These are phyloP conservation scores for Phocides pigmalion DNA, from an alignment of 1,140 invertebrate species.

Conservation along the genomic window DNA sequence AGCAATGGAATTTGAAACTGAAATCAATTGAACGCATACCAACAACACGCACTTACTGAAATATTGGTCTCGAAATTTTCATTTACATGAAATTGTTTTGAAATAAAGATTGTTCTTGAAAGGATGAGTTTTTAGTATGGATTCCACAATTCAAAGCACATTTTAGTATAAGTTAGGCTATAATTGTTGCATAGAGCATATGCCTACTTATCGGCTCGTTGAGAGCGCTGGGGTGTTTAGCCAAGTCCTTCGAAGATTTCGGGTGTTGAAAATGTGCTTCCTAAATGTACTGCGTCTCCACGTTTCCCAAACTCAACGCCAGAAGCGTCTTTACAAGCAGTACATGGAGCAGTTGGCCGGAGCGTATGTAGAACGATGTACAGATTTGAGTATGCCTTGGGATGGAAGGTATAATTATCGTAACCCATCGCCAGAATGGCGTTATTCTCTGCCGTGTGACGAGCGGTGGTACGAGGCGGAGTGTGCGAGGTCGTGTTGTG, in stretches of 20 bases:
- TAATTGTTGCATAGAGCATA: conserved; percentile 37
- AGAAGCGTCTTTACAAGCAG: conserved; percentile 81
- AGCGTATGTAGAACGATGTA: conserved; percentile 71
- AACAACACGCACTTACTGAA: conserved; percentile 14
- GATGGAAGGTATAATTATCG: conserved; percentile 56
- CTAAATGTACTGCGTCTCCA: conserved; percentile 79
- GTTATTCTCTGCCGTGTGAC: conserved; percentile 59
- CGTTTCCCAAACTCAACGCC: conserved; percentile 76
- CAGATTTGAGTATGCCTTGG: conserved; percentile 60
- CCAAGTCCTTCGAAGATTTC: conserved; percentile 40
- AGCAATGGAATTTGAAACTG: conserved; percentile 33
- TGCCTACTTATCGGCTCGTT: conserved; percentile 54
- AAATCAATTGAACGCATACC: conserved; percentile 33
- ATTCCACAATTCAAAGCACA: too few species aligned
- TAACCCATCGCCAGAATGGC: conserved; percentile 61
- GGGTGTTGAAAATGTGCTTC: conserved; percentile 77
- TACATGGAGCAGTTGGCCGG: conserved; percentile 78
- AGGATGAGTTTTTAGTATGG: too few species aligned
- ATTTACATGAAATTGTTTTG: not conserved
- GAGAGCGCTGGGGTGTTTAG: conserved; percentile 41
- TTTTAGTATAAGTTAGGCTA: too few species aligned
- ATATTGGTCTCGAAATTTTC: not conserved
- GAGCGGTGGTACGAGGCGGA: conserved; percentile 60
- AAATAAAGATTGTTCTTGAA: too few species aligned
- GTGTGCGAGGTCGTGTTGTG: conserved; percentile 56